These are phyloP conservation scores for Melieria omissa DNA, from an alignment of 2,888 invertebrate species.

Conservation along the genomic window DNA sequence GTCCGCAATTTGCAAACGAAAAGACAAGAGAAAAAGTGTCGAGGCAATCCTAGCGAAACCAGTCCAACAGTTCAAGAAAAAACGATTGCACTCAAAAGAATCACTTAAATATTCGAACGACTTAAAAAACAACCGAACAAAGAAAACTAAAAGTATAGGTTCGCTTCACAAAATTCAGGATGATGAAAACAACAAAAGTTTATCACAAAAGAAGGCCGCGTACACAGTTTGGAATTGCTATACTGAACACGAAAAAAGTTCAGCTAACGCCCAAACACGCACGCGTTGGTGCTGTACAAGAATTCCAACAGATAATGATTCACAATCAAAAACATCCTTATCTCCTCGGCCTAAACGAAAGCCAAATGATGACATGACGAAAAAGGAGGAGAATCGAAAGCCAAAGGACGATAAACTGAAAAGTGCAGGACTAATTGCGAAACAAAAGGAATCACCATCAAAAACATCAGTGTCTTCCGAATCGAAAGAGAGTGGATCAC, in stretches of 20 bases:
- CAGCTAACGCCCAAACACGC: background rate
- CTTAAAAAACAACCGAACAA: too few species aligned
- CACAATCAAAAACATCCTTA: background rate
- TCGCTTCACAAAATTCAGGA: background rate
- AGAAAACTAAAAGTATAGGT: background rate
- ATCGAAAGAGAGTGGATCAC: background rate
- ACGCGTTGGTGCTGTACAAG: background rate
- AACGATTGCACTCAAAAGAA: background rate
- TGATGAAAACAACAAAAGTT: background rate
- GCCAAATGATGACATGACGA: background rate
- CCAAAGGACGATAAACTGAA: background rate
- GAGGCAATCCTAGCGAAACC: too few species aligned
- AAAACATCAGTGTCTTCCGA: background rate
- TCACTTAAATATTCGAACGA: background rate
- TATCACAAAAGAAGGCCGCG: too few species aligned
- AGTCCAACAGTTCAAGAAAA: background rate
- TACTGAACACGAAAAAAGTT: too few species aligned
- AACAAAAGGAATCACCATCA: background rate
- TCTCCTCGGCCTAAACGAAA: background rate
- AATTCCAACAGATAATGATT: background rate
- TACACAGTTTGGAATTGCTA: background rate
- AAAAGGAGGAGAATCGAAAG: background rate
- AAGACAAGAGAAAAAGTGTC: background rate
- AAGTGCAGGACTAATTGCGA: too few species aligned
- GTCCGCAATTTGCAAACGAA: background rate